These are phyloP conservation scores for Atlantisia rogersi DNA, from an alignment of 2,113 vertebrate species.

Conservation along the genomic window DNA sequence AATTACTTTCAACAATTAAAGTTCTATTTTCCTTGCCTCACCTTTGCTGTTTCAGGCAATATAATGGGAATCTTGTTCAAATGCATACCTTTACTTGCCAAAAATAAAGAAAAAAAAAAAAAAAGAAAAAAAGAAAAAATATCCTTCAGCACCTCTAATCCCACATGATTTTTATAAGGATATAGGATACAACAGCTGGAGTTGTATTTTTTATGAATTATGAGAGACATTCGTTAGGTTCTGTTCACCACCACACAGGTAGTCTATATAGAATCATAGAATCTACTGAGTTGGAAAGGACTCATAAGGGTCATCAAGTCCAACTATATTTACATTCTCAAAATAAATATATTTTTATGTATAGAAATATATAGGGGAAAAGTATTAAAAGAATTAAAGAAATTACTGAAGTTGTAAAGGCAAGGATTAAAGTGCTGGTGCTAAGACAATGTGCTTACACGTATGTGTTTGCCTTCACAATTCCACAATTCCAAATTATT, in stretches of 20 bases:
- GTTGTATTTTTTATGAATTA: not conserved
- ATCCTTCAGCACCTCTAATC: not conserved
- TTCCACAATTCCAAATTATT: not conserved
- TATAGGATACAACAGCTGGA: not conserved
- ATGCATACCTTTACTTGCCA: not conserved
- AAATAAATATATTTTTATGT: not conserved
- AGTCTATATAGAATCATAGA: not conserved
- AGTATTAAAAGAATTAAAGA: not conserved
- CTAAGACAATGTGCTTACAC: not conserved
- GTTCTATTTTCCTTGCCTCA: not conserved
- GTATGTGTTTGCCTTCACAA: not conserved
- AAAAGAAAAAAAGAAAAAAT: not conserved
- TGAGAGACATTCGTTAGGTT: not conserved
- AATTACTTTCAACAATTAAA: not conserved
- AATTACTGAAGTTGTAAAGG: not conserved
- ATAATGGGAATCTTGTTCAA: not conserved
- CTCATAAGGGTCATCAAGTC: no score
- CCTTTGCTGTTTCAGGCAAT: not conserved
- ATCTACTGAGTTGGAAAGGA: no score
- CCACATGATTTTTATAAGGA: not conserved
- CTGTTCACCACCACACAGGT: not conserved
- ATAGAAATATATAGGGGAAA: not conserved
- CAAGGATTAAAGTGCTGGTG: not conserved
- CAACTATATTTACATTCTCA: not conserved
- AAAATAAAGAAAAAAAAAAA: not conserved